phyloP scores from a whole-genome alignment of 2,888 invertebrate genomes.

The Peribatodes rhomboidaria region DNA sequence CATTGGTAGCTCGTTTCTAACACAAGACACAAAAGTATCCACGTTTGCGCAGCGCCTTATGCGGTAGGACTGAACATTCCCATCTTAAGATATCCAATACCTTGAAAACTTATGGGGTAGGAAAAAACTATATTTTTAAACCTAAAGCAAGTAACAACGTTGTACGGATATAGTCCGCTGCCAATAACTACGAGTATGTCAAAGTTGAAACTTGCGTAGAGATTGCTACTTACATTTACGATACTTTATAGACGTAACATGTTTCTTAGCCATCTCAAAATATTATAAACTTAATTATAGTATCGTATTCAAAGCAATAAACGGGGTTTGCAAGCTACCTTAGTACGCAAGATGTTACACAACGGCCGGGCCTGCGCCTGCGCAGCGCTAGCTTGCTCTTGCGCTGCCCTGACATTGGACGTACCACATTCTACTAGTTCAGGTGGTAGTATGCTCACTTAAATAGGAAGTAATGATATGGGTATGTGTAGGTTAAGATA shows the following conservation, averaged over 20 bases:
- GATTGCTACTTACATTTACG: too few species aligned
- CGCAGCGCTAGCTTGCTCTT: not conserved
- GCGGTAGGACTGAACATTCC: too few species aligned
- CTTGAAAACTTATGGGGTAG: too few species aligned
- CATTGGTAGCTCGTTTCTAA: too few species aligned
- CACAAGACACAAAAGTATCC: too few species aligned
- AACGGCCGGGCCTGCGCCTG: not conserved
- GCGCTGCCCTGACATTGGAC: conserved; percentile 27
- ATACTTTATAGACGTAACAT: not conserved
- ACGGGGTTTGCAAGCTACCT: not conserved
- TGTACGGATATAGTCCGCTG: too few species aligned
- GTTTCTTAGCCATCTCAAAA: not conserved
- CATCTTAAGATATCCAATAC: too few species aligned
- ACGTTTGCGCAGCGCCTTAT: too few species aligned
- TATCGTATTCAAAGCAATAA: not conserved
- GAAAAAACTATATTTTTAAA: too few species aligned
- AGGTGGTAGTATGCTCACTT: not conserved
- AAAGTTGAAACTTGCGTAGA: too few species aligned
- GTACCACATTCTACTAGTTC: conserved; percentile 33
- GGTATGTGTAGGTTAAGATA: not conserved
- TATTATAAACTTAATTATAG: not conserved
- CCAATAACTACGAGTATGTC: too few species aligned
- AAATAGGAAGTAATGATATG: conserved; percentile 1
- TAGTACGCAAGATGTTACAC: conserved; percentile 2
- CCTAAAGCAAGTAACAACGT: too few species aligned